phyloP scores from a whole-genome alignment of 2,113 vertebrate genomes.

The Corynorhinus townsendii region DNA sequence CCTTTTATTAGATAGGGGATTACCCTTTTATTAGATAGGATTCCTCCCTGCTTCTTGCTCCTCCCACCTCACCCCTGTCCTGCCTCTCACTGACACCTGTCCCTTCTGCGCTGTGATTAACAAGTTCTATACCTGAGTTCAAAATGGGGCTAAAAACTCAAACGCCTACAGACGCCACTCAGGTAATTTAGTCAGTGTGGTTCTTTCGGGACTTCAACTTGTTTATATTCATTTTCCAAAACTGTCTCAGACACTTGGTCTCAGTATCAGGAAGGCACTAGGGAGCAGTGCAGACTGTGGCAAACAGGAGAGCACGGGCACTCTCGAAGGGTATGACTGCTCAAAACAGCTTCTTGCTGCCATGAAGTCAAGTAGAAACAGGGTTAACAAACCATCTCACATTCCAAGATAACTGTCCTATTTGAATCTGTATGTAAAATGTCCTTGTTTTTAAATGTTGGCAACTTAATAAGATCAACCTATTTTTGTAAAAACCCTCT shows the following conservation, averaged over 20 bases:
- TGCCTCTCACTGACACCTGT: not conserved
- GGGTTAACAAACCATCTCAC: not conserved
- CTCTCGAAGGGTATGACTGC: not conserved
- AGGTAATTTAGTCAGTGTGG: not conserved
- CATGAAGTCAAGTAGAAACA: not conserved
- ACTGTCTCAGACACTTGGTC: not conserved
- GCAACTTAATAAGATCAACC: not conserved
- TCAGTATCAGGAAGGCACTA: not conserved
- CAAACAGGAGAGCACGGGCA: accelerated
- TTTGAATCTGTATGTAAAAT: not conserved
- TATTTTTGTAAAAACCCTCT: not conserved
- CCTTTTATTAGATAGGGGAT: too few relatives aligned
- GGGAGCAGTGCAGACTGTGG: not conserved
- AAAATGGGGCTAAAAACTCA: not conserved
- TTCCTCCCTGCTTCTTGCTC: not conserved
- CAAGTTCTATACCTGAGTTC: not conserved
- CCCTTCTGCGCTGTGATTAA: not conserved
- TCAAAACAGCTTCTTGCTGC: not conserved
- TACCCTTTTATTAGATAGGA: too few relatives aligned
- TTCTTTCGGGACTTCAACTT: not conserved
- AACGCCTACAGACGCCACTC: not conserved
- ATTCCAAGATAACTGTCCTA: not conserved
- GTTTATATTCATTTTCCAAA: not conserved
- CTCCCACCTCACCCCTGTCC: not conserved
- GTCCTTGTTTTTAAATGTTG: not conserved